Evolutionary conservation across 2,888 invertebrate genomes (phyloP).

Genomic region (Iselma pallidipennis): DNA sequence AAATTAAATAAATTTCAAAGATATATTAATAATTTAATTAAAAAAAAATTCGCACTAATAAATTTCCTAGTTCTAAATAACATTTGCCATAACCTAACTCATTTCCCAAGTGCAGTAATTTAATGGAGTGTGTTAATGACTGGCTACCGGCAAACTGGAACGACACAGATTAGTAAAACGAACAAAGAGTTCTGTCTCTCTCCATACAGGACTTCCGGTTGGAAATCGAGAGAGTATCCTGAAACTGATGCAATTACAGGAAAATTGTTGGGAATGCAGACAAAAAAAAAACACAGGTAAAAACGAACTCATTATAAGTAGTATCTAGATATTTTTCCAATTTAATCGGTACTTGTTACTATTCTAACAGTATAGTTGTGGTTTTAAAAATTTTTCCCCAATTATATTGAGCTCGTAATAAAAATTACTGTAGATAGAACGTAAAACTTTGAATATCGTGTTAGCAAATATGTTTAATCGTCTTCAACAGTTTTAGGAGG

Average conservation of each 20-base stretch:
- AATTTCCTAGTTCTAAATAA: constrained; percentile 25
- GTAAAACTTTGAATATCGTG: constrained; percentile 21
- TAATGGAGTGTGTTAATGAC: constrained; percentile 46
- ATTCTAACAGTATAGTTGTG: too few species aligned
- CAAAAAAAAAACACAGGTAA: neutral
- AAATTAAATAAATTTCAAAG: too few species aligned
- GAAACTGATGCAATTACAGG: neutral
- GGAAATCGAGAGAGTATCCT: constrained; percentile 13
- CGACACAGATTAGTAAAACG: constrained; percentile 33
- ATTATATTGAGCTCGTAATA: too few species aligned
- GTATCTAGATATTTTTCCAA: neutral
- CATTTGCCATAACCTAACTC: constrained; percentile 22
- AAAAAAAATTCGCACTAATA: too few species aligned
- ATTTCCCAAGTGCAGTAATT: constrained; percentile 44
- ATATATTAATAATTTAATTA: too few species aligned
- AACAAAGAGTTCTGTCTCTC: constrained; percentile 34
- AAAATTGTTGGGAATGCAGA: neutral
- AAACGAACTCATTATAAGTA: neutral
- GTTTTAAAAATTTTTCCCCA: too few species aligned
- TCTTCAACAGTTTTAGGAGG: constrained; percentile 37
- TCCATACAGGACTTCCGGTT: constrained; percentile 39
- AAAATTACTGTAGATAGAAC: too few species aligned
- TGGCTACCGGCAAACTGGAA: constrained; percentile 38
- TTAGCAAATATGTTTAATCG: constrained; percentile 24
- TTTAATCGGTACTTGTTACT: neutral